Base-by-base conservation (phyloP, 2,113 vertebrate species). In the Sturnus vulgaris region DNA sequence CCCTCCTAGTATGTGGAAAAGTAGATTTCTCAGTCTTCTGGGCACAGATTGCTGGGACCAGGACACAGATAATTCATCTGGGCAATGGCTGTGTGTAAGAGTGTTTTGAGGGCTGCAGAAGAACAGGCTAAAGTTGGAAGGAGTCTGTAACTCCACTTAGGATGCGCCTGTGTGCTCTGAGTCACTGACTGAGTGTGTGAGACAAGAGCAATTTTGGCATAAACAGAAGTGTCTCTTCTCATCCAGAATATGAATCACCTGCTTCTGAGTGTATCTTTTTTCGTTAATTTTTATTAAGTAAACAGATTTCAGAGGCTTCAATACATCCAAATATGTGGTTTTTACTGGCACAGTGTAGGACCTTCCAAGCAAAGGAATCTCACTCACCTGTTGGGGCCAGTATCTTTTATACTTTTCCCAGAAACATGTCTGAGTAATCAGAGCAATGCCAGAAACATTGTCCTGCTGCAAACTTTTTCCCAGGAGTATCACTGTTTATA, bases 221-320 rank as follows among this genome's bases (percentile, higher is more conserved):
- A 60, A 76, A 56, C 63, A 60, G 37, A 71, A 69, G 15, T 33
- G 16, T 39, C 47, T 79, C 40, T 87, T 90, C 76, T 89, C 66
- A 90, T 95, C 82, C 85, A 86, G 82, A 94, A 82, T 59, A 83
- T 75, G 50, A 83, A 91, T 96, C 91, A 82, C 71, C 88, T 76
- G 91, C 47, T 92, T 60, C 35, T 79, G 64, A 92, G 42, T 82
- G 7, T 73, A 9, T 77, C 25, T 25, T 47, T 73, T 86, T 70
- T 56, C 56, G 23, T 59, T 68, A 44, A 17, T 71, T 92, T 92
- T 91, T 79, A 84, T 91, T 77, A 73, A 83, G 31, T 93, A 92
- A 95, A 90, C 77, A 57, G 46, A 47, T 93, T 90, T 78, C 49
- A 69, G 55, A 70, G 47, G 17, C 22, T 86, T 93, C 35, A 68